These are phyloP conservation scores for Xestia xanthographa DNA, from an alignment of 2,888 invertebrate species.

Conservation along the genomic window DNA sequence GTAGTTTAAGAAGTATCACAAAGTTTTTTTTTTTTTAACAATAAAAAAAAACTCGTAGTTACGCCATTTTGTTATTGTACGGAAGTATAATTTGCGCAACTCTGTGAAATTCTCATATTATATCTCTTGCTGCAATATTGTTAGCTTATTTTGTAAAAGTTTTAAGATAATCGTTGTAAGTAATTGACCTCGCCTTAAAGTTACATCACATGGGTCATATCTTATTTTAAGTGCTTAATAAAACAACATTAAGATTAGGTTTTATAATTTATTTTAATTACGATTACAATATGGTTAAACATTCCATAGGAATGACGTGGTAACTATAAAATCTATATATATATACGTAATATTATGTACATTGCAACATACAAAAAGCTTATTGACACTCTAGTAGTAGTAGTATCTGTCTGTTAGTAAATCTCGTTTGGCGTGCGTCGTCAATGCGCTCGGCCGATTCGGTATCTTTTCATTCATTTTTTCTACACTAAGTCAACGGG, in stretches of 20 bases:
- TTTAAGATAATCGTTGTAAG: neutral
- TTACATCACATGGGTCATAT: constrained; percentile 13
- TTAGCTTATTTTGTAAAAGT: neutral
- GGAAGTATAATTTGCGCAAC: constrained; percentile 27
- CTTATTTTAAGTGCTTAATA: constrained; percentile 1
- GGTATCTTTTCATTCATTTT: too few relatives aligned
- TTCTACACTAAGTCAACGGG: too few relatives aligned
- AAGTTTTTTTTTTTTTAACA: neutral
- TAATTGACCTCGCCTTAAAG: constrained; percentile 3
- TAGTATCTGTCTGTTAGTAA: too few relatives aligned
- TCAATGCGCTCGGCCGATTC: too few relatives aligned
- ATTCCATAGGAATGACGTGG: constrained; percentile 66
- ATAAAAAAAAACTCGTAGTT: neutral
- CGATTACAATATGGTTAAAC: constrained; percentile 24
- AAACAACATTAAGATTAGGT: constrained; percentile 23
- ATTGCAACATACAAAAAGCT: constrained; percentile 9
- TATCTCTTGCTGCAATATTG: constrained; percentile 10
- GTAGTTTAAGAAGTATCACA: too few relatives aligned
- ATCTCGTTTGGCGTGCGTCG: too few relatives aligned
- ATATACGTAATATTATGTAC: constrained; percentile 2
- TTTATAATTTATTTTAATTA: constrained; percentile 31
- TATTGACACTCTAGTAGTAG: neutral
- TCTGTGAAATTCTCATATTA: neutral
- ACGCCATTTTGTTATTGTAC: constrained; percentile 26
- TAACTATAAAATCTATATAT: constrained; percentile 23